phyloP scores from a whole-genome alignment of 1,140 invertebrate genomes.

The Drosophila parabipectinata region DNA sequence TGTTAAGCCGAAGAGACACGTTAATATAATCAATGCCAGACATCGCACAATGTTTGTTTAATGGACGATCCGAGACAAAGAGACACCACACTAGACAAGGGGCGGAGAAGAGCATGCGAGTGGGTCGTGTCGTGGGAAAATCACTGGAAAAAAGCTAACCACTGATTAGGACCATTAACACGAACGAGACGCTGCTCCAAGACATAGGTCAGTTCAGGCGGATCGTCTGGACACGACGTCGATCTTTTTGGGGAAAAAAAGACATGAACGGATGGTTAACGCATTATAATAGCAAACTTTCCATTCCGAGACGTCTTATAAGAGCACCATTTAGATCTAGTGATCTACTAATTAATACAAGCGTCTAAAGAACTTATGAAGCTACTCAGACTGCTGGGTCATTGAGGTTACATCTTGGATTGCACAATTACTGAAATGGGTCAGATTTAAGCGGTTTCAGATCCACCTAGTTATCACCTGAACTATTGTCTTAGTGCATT shows the following conservation, averaged over 20 bases:
- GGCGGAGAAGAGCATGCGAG: slow-evolving; percentile 28
- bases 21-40: slow-evolving; percentile 66
- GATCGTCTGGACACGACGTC: slow-evolving; percentile 33
- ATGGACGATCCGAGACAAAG: slow-evolving; percentile 21
- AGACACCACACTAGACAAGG: slow-evolving; percentile 32
- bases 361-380: neutral
- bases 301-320: neutral
- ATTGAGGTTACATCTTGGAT: neutral
- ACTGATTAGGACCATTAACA: slow-evolving; percentile 46
- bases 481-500: slow-evolving; percentile 18
- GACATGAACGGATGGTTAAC: neutral
- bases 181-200: slow-evolving; percentile 11
- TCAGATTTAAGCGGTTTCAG: slow-evolving; percentile 14
- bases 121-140: slow-evolving; percentile 42
- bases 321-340: neutral
- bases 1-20: slow-evolving; percentile 29
- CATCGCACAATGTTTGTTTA: slow-evolving; percentile 46
- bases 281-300: slow-evolving; percentile 14
- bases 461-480: slow-evolving; percentile 8
- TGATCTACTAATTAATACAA: neutral
- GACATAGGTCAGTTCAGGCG: slow-evolving; percentile 48
- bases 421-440: slow-evolving; percentile 5
- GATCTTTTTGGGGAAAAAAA: neutral
- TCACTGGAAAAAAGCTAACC: slow-evolving; percentile 38
- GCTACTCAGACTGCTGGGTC: neutral